A percentile compares a stretch with the other conserved stretches of the same genome.
phyloP scores from a whole-genome alignment of 2,113 vertebrate species.

The Calypte anna region DNA sequence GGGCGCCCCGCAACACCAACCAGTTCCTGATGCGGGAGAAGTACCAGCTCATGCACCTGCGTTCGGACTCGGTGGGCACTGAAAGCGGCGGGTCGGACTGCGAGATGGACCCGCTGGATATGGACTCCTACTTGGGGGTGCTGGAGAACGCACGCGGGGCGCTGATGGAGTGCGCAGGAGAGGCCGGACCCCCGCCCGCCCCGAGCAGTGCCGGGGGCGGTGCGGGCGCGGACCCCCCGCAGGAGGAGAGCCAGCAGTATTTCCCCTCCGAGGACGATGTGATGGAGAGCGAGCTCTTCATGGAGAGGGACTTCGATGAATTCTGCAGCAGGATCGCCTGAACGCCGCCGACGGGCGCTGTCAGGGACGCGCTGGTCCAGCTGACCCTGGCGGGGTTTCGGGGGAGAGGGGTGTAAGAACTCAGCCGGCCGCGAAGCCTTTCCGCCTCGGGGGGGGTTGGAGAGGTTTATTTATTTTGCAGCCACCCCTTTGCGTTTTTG shows the following conservation, averaged over 20 bases:
- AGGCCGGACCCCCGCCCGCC: background rate
- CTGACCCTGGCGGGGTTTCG: background rate
- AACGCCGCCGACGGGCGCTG: background rate
- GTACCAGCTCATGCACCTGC: conserved; percentile 87
- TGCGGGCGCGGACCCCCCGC: conserved; percentile 6
- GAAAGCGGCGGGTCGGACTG: conserved; percentile 86
- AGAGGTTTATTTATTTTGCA: conserved; percentile 13
- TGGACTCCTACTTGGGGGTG: conserved; percentile 87
- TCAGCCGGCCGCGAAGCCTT: background rate
- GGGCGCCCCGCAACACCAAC: conserved; percentile 89
- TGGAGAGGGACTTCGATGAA: conserved; percentile 87
- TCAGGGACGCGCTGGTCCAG: background rate
- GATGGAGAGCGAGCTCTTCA: conserved; percentile 86
- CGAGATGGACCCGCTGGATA: conserved; percentile 85
- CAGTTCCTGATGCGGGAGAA: conserved; percentile 91
- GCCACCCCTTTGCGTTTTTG: conserved; percentile 48
- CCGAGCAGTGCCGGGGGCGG: background rate
- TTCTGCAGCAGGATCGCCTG: conserved; percentile 83
- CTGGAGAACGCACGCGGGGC: conserved; percentile 88
- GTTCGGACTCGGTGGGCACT: conserved; percentile 86
- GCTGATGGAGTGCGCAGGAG: conserved; percentile 77
- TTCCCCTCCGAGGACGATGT: conserved; percentile 88
- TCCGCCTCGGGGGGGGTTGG: background rate
- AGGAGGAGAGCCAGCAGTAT: conserved; percentile 87
- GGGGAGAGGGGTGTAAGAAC: background rate